A percentile compares a stretch with the other conserved stretches of the same genome.
Evolutionary conservation across 2,113 vertebrate species (phyloP).

Genomic region (Daubentonia madagascariensis): DNA sequence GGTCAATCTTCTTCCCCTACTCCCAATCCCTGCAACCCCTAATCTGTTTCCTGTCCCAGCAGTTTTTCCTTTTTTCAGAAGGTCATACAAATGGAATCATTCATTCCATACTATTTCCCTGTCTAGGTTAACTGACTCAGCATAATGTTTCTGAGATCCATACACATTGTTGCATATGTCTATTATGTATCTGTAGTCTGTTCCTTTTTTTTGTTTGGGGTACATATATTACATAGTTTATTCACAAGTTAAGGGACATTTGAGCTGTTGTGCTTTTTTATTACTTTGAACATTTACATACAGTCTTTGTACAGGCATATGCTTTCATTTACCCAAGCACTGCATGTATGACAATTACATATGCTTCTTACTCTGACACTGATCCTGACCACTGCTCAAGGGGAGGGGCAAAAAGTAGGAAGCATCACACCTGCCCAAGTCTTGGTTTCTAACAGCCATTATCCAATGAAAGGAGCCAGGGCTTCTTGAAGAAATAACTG

Average conservation of each 20-base stretch:
- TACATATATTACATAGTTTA: not conserved
- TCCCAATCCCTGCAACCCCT: not conserved
- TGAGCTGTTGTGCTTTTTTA: not conserved
- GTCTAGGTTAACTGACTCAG: not conserved
- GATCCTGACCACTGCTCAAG: not conserved
- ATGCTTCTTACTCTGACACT: not conserved
- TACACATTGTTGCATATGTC: not conserved
- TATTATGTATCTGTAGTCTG: too few relatives aligned
- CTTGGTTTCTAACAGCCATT: not conserved
- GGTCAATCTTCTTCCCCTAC: not conserved
- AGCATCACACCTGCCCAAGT: not conserved
- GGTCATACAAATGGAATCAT: not conserved
- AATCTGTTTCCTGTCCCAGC: not conserved
- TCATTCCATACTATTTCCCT: not conserved
- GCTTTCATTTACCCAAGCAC: too few relatives aligned
- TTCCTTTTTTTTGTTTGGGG: too few relatives aligned
- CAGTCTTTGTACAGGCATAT: not conserved
- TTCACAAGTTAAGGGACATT: not conserved
- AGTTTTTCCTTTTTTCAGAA: not conserved
- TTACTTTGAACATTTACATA: not conserved
- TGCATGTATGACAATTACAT: not conserved
- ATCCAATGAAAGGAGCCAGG: not conserved
- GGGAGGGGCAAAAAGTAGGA: not conserved
- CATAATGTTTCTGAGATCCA: not conserved
- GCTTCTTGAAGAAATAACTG: not conserved